Base-by-base conservation (phyloP, 1,140 invertebrate species). In the Thaumatotibia leucotreta region DNA sequence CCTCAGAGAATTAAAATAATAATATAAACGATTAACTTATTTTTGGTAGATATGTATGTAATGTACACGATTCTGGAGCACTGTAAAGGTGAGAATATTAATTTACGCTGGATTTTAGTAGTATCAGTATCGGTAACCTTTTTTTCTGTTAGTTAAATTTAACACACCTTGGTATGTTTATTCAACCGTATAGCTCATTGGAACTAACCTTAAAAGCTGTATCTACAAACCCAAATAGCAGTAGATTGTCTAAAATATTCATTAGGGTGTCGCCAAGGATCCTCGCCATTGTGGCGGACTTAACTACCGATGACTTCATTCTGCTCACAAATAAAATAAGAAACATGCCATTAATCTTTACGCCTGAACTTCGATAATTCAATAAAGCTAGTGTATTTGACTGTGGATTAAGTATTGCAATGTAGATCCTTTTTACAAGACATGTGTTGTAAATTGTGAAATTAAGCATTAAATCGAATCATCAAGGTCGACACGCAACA, bases 191-290 rank as follows among this genome's bases (percentile, higher is more conserved):
- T n/a, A 24, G 11, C 50, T 54, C 50, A 54, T 27, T 54, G 23
- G 14, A 27, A 58, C 52, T 9, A 1, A 8, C 52, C 4, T 29
- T 29, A 29, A 58, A 29, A 58, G 52, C 24, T 58, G 52, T 17
- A 45, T n/a, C 35, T 24, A 54, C 50, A 58, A 58, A 58, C 14
- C 29, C 27, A 58, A 29, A 14, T 58, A 1, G 11, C 2, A 58
- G 24, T 27, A 3, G 52, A 27, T 58, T 58, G 52, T 58, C 27
- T 58, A 58, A 58, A 58, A 58, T 58, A 58, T 58, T 58, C 23
- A 58, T 58, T 58, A 58, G 52, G 27, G 27, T 58, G 52, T 58
- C 52, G 52, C 52, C 52, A 58, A 58, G 52, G 52, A 58, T 58
- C 52, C 52, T 23, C 52, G 52, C 52, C 52, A 14, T 31, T 58